These are phyloP conservation scores for Xanthorhoe spadicearia DNA, from an alignment of 2,888 invertebrate genomes.

Conservation along the genomic window DNA sequence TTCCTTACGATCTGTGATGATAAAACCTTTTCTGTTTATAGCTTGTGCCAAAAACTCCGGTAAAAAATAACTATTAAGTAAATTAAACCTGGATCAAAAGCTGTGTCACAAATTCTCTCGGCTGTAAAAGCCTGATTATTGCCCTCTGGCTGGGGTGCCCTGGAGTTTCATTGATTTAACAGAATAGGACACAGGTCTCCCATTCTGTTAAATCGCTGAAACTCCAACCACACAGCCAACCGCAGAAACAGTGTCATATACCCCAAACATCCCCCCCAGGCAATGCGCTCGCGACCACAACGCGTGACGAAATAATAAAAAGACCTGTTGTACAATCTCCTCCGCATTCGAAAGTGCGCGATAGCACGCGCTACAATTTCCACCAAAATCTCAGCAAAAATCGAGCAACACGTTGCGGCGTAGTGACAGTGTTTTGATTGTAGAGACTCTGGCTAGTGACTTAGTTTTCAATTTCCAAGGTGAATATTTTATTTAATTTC, in stretches of 20 bases:
- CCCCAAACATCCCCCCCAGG: conserved; percentile 56
- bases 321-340: conserved; percentile 56
- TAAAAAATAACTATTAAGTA: too few species aligned
- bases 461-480: conserved; percentile 79
- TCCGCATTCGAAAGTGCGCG: conserved; percentile 69
- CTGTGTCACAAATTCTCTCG: too few species aligned
- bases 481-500: conserved; percentile 58
- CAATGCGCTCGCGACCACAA: conserved; percentile 61
- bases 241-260: conserved; percentile 51
- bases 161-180: too few species aligned
- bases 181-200: too few species aligned
- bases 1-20: too few species aligned
- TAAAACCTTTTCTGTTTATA: too few species aligned
- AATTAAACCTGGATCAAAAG: too few species aligned
- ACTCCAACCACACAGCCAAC: conserved; percentile 31
- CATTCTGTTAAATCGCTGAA: conserved; percentile 17
- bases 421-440: conserved; percentile 78
- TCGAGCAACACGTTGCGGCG: conserved; percentile 75
- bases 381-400: conserved; percentile 46
- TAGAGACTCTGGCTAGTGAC: conserved; percentile 81
- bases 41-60: too few species aligned
- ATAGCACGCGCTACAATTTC: conserved; percentile 60
- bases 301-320: conserved; percentile 83
- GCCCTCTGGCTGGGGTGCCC: too few species aligned
- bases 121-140: too few species aligned